These are phyloP conservation scores for Neotragus moschatus DNA, from an alignment of 2,113 vertebrate genomes.

Conservation along the genomic window DNA sequence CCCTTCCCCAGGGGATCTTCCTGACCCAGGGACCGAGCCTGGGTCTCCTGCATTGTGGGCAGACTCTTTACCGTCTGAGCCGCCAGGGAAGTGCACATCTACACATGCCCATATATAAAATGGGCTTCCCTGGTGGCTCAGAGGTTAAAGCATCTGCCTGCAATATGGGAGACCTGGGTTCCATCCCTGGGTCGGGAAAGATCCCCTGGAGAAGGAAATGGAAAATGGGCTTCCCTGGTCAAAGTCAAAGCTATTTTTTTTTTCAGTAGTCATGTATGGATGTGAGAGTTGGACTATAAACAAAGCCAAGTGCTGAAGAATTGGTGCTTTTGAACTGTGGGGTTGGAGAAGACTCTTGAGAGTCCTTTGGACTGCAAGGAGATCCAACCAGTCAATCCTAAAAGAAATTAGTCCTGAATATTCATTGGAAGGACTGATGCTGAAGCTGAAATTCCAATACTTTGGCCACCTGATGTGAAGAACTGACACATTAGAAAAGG, in stretches of 20 bases:
- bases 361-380: background rate
- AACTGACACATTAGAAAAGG: background rate
- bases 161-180: no score
- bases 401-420: background rate
- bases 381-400: background rate
- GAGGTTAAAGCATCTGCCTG: no score
- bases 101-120: background rate
- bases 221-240: background rate
- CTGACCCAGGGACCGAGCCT: background rate
- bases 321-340: background rate
- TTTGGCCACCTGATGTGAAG: fast-evolving
- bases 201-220: background rate
- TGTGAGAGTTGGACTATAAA: background rate
- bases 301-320: fast-evolving
- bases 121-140: no score
- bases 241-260: background rate
- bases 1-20: background rate
- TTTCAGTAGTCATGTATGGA: background rate
- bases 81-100: background rate
- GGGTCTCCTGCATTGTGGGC: background rate
- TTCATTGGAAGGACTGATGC: background rate
- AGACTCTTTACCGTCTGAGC: background rate
- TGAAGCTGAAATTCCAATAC: background rate
- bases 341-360: background rate
- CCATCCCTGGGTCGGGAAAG: no score